phyloP scores from a whole-genome alignment of 1,140 invertebrate species.

The Panulirus ornatus region DNA sequence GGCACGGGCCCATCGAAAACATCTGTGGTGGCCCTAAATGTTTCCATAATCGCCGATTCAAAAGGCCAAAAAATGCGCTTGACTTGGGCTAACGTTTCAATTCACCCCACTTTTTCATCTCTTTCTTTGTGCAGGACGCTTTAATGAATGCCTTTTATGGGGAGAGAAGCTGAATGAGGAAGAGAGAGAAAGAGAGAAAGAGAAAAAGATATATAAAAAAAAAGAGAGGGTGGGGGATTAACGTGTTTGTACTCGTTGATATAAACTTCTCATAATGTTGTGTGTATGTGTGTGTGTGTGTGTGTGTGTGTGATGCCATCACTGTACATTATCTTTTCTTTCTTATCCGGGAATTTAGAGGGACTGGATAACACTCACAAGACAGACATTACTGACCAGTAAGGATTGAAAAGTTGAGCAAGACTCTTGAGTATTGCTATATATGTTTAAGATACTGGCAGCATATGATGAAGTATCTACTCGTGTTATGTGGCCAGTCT shows the following conservation, averaged over 20 bases:
- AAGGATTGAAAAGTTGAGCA: no score
- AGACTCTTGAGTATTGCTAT: no score
- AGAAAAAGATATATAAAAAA: neutral
- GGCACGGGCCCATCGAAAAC: conserved; percentile 55
- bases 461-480: no score
- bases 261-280: neutral
- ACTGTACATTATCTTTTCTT: neutral
- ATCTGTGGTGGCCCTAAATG: conserved; percentile 64
- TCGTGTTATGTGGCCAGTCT: no score
- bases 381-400: no score
- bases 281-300: neutral
- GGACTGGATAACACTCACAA: no score
- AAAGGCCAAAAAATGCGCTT: conserved; percentile 58
- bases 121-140: conserved; percentile 50
- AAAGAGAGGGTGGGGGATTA: neutral
- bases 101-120: conserved; percentile 53
- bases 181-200: conserved; percentile 16
- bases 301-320: neutral
- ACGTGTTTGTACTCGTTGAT: neutral
- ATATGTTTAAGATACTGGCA: no score
- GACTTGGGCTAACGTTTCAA: conserved; percentile 65
- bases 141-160: conserved; percentile 66
- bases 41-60: conserved; percentile 70
- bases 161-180: conserved; percentile 24
- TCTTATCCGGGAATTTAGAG: no score